These are phyloP conservation scores for Urocolius indicus DNA, from an alignment of 2,113 vertebrate species.

Conservation along the genomic window DNA sequence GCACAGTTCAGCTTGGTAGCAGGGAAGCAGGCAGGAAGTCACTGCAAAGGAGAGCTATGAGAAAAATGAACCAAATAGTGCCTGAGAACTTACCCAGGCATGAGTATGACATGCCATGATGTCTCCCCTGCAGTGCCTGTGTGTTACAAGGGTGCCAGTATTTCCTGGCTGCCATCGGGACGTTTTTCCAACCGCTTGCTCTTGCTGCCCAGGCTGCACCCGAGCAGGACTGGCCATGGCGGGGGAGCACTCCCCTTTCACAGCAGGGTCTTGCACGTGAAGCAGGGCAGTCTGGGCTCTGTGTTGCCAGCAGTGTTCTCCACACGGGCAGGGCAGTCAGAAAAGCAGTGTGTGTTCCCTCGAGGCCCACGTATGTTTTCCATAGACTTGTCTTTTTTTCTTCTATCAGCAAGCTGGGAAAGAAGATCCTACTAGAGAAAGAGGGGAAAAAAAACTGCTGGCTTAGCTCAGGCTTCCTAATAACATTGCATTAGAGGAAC, in stretches of 20 bases:
- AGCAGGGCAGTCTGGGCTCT: not conserved
- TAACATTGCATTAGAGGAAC: not conserved
- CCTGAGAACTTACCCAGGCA: not conserved
- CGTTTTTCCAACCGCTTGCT: not conserved
- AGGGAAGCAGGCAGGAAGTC: not conserved
- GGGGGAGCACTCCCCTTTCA: not conserved
- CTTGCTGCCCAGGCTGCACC: not conserved
- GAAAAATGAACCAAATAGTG: not conserved
- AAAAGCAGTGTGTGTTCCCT: not conserved
- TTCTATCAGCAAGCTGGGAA: not conserved
- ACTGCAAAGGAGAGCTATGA: not conserved
- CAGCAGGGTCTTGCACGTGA: fast-evolving
- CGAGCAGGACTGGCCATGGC: too few species aligned
- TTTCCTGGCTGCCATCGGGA: not conserved
- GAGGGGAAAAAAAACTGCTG: not conserved
- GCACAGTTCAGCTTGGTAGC: not conserved
- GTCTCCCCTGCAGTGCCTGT: not conserved
- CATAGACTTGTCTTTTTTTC: not conserved
- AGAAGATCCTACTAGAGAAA: not conserved
- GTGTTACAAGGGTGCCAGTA: not conserved
- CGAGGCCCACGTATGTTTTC: not conserved
- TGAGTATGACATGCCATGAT: not conserved
- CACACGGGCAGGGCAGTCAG: not conserved
- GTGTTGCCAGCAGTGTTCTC: not conserved
- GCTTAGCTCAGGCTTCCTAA: not conserved